Evolutionary conservation across 1,140 invertebrate genomes (phyloP).

Genomic region (Apis cerana): DNA sequence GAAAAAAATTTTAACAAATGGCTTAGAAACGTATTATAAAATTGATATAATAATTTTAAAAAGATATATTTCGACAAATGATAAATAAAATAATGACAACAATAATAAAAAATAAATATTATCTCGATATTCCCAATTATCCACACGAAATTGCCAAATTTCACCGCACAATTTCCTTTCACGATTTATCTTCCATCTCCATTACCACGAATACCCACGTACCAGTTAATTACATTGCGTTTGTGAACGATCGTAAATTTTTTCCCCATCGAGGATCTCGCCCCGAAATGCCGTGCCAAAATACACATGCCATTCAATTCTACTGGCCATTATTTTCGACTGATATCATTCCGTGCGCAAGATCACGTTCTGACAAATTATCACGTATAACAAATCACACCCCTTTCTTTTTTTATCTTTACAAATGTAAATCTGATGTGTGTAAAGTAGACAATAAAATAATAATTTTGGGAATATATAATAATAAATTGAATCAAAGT

Average conservation of each 20-base stretch:
- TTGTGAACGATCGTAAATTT: neutral
- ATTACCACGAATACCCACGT: conserved; percentile 3
- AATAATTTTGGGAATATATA: too few relatives aligned
- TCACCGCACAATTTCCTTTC: neutral
- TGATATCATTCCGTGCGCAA: neutral
- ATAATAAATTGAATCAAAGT: too few relatives aligned
- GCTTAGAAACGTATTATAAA: too few relatives aligned
- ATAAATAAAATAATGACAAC: neutral
- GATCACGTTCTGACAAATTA: too few relatives aligned
- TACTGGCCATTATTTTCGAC: neutral
- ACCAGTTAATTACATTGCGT: conserved; percentile 22
- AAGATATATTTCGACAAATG: too few relatives aligned
- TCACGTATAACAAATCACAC: too few relatives aligned
- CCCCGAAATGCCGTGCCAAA: neutral
- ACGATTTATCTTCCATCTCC: conserved; percentile 31
- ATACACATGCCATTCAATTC: neutral
- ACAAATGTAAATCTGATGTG: too few relatives aligned
- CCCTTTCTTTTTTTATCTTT: too few relatives aligned
- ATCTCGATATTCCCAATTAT: neutral
- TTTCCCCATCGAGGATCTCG: neutral
- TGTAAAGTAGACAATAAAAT: too few relatives aligned
- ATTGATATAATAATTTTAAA: too few relatives aligned
- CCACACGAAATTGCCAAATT: conserved; percentile 3
- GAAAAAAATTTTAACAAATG: too few relatives aligned
- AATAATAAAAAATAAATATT: neutral